A percentile compares a stretch with the other conserved stretches of the same genome.
These are phyloP conservation scores for Sapayoa aenigma DNA, from an alignment of 2,113 vertebrate genomes.

Conservation along the genomic window DNA sequence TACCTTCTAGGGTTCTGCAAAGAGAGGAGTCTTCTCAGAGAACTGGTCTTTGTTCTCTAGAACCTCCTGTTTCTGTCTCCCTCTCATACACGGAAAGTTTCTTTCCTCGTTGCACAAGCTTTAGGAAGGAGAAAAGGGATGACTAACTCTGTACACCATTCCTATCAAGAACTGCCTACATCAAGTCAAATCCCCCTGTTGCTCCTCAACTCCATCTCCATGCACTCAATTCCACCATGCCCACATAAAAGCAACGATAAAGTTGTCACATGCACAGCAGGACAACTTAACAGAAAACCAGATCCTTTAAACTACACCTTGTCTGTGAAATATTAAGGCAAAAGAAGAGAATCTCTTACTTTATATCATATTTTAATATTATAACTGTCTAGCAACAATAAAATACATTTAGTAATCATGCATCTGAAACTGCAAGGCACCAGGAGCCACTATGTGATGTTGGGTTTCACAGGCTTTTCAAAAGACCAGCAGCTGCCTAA, in stretches of 20 bases:
- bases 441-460: background rate
- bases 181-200: background rate
- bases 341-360: background rate
- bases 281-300: background rate
- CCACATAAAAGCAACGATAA: background rate
- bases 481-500: background rate
- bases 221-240: background rate
- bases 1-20: slow-evolving; percentile 94
- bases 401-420: background rate
- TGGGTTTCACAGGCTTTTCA: background rate
- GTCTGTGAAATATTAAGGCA: background rate
- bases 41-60: slow-evolving; percentile 79
- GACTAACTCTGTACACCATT: background rate
- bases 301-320: background rate
- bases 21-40: slow-evolving; percentile 80
- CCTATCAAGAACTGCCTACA: background rate
- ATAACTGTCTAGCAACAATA: background rate
- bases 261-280: background rate
- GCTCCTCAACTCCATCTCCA: background rate
- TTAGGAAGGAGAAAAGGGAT: slow-evolving; percentile 12
- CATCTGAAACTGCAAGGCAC: background rate
- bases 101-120: slow-evolving; percentile 87
- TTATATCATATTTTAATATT: background rate
- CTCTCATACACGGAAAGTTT: slow-evolving; percentile 86
- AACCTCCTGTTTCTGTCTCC: slow-evolving; percentile 85